phyloP scores from a whole-genome alignment of 2,113 vertebrate species.

The Trogon melanurus region DNA sequence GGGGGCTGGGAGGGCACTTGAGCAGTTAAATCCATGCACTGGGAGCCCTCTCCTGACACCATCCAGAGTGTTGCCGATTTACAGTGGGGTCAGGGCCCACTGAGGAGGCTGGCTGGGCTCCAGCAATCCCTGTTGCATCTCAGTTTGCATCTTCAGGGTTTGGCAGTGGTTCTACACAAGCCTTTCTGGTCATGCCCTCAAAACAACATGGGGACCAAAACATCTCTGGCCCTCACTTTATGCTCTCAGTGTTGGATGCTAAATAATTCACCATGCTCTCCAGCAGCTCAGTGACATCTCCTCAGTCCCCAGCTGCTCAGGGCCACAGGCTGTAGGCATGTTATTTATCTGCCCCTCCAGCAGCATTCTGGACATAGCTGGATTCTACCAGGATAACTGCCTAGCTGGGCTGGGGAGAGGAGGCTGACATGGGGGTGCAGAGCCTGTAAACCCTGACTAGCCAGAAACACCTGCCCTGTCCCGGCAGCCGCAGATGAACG shows the following conservation, averaged over 20 bases:
- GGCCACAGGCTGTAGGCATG: background rate
- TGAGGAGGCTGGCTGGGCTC: background rate
- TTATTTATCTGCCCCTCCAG: background rate
- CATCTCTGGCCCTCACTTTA: background rate
- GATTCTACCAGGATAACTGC: background rate
- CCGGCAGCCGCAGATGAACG: background rate
- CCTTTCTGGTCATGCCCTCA: background rate
- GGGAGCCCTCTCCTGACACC: background rate
- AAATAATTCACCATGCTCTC: background rate
- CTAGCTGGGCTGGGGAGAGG: background rate
- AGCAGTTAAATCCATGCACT: background rate
- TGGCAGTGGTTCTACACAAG: fast-evolving
- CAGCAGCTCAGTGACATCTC: background rate
- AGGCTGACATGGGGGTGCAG: background rate
- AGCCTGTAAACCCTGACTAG: background rate
- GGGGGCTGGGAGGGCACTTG: background rate
- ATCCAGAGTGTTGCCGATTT: background rate
- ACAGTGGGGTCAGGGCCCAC: fast-evolving
- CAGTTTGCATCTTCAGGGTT: background rate
- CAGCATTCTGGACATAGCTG: background rate
- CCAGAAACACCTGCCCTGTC: background rate
- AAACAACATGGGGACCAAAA: fast-evolving
- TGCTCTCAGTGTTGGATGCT: background rate
- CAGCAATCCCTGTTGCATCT: background rate
- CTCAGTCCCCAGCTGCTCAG: background rate